Evolutionary conservation across 1,140 invertebrate genomes (phyloP), one percentile per base, ranked within the genome.

Genomic region (Hetaerina americana): DNA sequence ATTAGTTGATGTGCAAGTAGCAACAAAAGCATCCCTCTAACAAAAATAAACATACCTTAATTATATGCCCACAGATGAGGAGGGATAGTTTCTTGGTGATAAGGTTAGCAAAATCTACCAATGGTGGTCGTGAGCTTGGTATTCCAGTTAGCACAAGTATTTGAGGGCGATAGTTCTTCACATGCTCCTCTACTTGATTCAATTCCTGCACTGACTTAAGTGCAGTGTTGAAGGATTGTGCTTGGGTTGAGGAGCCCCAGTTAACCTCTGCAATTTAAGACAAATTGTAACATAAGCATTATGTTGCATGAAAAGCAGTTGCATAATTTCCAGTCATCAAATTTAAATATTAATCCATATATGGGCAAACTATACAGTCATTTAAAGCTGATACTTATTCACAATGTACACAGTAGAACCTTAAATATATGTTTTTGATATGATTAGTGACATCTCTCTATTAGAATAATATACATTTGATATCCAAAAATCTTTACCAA

Each of bases 91-190:
- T 87, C 75, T 87, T 88, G 26, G 86, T 87, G 66, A 89, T 85
- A 24, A 82, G 78, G 72, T 87, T 81, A 6, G 83, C 86, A 79
- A 89, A 88, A 76, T 90, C 87, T 24, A 89, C 83, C 5, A 89
- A 80, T 22, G 85, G 83, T 5, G 86, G 86, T n/a, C 88, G 77
- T 12, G 80, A 77, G n/a, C 81, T 79, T 1, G 87, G 87, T 73
- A 84, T 79, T 8, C 88, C 88, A 66, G 83, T 82, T n/a, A 89
- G 77, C 27, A 88, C 84, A 22, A 89, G 78, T 26, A 89, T 77
- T 77, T 89, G 88, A 22, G 88, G 88, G 75, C 86, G 81, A 78
- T 85, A 89, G 77, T 88, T 89, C 78, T 90, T 90, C 10, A 89
- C 86, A 77, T 89, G 88, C 72, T 88, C 87, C 73, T 86, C 83